Conservation (phyloP, 2,113 vertebrate species). For the Heterochromis multidens region DNA sequence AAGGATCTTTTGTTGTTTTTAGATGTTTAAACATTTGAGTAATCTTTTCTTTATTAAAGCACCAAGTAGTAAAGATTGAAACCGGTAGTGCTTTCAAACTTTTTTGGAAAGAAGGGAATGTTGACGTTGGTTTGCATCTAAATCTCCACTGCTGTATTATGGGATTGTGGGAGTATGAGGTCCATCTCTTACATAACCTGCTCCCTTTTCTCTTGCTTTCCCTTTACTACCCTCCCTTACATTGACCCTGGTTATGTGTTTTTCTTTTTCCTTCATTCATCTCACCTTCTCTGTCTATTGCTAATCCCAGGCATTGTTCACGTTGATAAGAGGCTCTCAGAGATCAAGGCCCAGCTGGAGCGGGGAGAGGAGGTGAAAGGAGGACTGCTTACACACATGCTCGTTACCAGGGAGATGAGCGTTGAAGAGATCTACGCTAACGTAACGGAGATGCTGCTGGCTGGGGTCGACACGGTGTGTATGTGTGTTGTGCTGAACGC, state of each 20-base stretch:
- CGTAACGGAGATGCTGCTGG: constrained; percentile 91
- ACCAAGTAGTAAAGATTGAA: background rate
- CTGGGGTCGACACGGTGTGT: constrained; percentile 88
- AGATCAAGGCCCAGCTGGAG: constrained; percentile 78
- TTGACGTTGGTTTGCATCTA: constrained; percentile 40
- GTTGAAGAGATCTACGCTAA: constrained; percentile 94
- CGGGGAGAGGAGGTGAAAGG: constrained; percentile 78
- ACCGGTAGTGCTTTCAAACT: background rate
- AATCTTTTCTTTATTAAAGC: background rate
- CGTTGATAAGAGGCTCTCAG: constrained; percentile 79
- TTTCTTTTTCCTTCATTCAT: background rate
- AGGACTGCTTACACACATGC: constrained; percentile 85
- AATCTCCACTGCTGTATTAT: constrained; percentile 17
- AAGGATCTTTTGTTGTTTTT: background rate
- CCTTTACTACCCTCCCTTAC: background rate
- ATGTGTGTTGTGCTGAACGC: background rate
- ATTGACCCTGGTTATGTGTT: background rate
- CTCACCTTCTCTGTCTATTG: constrained; percentile 20
- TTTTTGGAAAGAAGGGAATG: constrained; percentile 28
- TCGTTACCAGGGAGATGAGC: constrained; percentile 83
- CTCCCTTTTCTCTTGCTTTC: background rate
- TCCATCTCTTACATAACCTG: constrained; percentile 46
- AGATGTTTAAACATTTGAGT: background rate
- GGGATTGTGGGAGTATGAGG: constrained; percentile 16
- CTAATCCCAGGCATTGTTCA: constrained; percentile 83